A percentile compares a stretch with the other conserved stretches of the same genome.
phyloP scores from a whole-genome alignment of 2,888 invertebrate species.

The Aphidoletes aphidimyza region DNA sequence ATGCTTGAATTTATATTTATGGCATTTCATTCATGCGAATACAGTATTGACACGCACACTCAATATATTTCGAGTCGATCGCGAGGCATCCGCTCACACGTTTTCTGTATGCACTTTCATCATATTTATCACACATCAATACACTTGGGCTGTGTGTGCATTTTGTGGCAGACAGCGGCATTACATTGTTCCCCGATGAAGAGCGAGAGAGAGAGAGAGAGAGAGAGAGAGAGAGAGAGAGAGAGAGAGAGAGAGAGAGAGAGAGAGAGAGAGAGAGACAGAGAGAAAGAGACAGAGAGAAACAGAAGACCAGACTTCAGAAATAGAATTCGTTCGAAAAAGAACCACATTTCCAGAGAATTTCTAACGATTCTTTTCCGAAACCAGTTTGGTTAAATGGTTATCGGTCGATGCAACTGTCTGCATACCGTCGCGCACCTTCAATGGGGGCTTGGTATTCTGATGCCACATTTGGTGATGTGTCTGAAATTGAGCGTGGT shows the following conservation, averaged over 20 bases:
- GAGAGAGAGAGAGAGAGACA: too few species aligned
- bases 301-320: too few species aligned
- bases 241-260: too few species aligned
- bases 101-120: not conserved
- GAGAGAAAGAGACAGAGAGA: too few species aligned
- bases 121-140: not conserved
- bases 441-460: not conserved
- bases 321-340: slow-evolving; percentile 3
- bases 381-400: not conserved
- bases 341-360: not conserved
- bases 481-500: too few species aligned
- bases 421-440: not conserved
- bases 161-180: too few species aligned
- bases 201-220: too few species aligned
- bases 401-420: not conserved
- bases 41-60: too few species aligned
- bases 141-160: too few species aligned
- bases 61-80: too few species aligned
- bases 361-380: slow-evolving; percentile 3
- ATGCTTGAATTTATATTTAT: not conserved
- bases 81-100: not conserved
- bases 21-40: not conserved
- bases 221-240: too few species aligned
- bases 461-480: not conserved
- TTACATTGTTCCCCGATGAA: too few species aligned